Base-by-base conservation (phyloP, 2,888 invertebrate species). In the Drosophila kambysellisi region DNA sequence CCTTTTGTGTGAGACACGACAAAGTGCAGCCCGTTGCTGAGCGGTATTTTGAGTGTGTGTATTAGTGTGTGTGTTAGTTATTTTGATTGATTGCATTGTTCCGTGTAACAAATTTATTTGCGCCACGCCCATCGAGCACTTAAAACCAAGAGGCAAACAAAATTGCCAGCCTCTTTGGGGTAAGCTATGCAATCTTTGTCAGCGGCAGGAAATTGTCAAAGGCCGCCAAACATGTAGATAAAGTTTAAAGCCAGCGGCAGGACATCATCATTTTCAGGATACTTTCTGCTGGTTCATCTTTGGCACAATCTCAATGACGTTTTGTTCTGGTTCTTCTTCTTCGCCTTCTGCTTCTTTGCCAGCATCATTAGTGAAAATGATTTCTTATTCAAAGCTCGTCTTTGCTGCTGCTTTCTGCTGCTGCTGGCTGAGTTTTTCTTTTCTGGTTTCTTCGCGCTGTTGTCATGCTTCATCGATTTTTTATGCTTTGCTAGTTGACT, bases 41-140 rank as follows among this genome's bases (percentile, higher is more conserved):
- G 66, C 59, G 33, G 59, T 56, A 46, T 65, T 76, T 70, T 66
- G 39, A 29, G 37, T 25, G 37, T 56, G 29, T 20, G 9, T 43
- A 43, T 37, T n/a, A n/a, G 35, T 54, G 39, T 57, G 39, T 76
- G 81, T 80, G 68, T 77, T 81, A 64, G 70, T 70, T 89, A 79
- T 79, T 85, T 89, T 85, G 83, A 88, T 87, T 87, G 87, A 87
- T 87, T 87, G 88, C 78, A 78, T 82, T 87, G 84, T 82, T 86
- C 83, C 84, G 84, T 82, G 89, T 78, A 78, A 74, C 78, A 89
- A 84, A 89, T 88, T 88, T 89, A 86, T 84, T 84, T 83, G 66
- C 63, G 67, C 67, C 66, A 70, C 78, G 73, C 77, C 81, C 69
- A 79, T 43, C 53, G 29, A 69, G 64, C 72, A 70, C 81, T 75